A percentile compares a stretch with the other conserved stretches of the same genome.
These are phyloP conservation scores for Diplodus sargus DNA, from an alignment of 2,797 vertebrate genomes.

Conservation along the genomic window DNA sequence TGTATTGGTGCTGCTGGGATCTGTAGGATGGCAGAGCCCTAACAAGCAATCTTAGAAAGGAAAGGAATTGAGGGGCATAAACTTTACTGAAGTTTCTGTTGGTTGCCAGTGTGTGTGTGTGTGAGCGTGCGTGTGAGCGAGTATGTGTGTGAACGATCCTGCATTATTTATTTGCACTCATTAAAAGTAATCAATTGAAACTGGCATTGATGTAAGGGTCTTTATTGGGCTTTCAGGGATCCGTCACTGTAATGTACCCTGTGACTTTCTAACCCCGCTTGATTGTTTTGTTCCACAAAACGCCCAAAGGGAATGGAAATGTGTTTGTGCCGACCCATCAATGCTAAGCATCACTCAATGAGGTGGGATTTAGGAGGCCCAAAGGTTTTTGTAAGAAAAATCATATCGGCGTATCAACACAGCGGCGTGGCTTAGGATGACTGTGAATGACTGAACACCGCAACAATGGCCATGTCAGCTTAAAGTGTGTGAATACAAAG, in stretches of 20 bases:
- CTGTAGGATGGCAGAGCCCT: slow-evolving; percentile 38
- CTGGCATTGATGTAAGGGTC: slow-evolving; percentile 81
- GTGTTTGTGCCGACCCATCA: slow-evolving; percentile 42
- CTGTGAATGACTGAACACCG: slow-evolving; percentile 36
- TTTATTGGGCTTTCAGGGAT: slow-evolving; percentile 81
- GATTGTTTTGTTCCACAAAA: slow-evolving; percentile 72
- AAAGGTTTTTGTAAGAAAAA: slow-evolving; percentile 43
- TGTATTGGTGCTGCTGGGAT: slow-evolving; percentile 28
- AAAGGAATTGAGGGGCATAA: slow-evolving; percentile 60
- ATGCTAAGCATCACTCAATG: slow-evolving; percentile 56
- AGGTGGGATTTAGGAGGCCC: slow-evolving; percentile 53
- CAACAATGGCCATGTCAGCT: slow-evolving; percentile 22
- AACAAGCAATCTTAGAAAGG: slow-evolving; percentile 52
- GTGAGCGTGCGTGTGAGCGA: slow-evolving; percentile 5
- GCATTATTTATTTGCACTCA: slow-evolving; percentile 85
- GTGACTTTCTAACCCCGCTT: slow-evolving; percentile 72
- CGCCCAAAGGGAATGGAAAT: slow-evolving; percentile 56
- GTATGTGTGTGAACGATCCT: slow-evolving; percentile 40
- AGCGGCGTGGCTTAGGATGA: slow-evolving; percentile 7
- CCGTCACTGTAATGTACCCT: slow-evolving; percentile 79
- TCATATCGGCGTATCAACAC: slow-evolving; percentile 42
- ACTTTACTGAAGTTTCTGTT: slow-evolving; percentile 52
- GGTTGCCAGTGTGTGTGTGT: slow-evolving; percentile 24
- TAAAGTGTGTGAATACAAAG: slow-evolving; percentile 48
- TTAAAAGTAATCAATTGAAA: slow-evolving; percentile 85